Evolutionary conservation across 2,113 vertebrate species (phyloP), one percentile per base, ranked within the genome.

Genomic region (Otocyon megalotis): DNA sequence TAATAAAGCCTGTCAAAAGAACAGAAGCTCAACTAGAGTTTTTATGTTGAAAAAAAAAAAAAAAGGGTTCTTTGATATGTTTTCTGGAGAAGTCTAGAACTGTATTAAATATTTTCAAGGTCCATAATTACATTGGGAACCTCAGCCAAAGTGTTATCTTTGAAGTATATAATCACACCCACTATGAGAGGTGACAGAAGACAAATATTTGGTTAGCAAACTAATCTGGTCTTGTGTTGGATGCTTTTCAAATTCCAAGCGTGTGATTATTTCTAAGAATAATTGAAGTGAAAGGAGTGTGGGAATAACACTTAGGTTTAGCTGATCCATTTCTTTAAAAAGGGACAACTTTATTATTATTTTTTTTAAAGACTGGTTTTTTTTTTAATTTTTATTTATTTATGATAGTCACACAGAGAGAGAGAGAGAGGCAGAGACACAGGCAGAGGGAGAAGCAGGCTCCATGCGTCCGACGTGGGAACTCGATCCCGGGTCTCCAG

Each of bases 211-310:
- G 86, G 12, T 50, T 92, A 67, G 74, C 76, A 95, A 97, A 81
- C 32, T 50, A 91, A 93, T 76, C 90, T 87, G 90, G 65, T 58
- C 10, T 43, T 15, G 11, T 65, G 60, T 91, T 95, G 86, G 48
- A 94, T 96, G 84, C 67, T 69, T 35, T 94, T 96, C 67, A 93
- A 6, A 97, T 98, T 98, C 92, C 80, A 87, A 96, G 74, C 83
- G 86, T 97, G 72, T 76, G 43, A 76, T 76, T 28, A 96, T 87
- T 94, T 97, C 96, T 98, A 94, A 98, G 97, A 98, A 98, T 94
- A 97, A 88, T 88, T 87, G 91, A 89, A 88, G 90, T 90, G 94
- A 84, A 77, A 35, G 17, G 79, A 92, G 97, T 97, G 96, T 98
- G 97, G 53, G 65, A 76, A 67, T 84, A 37, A 53, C 35, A 60